Base-by-base conservation (phyloP, 1,140 invertebrate species). In the Aphidius ervi region DNA sequence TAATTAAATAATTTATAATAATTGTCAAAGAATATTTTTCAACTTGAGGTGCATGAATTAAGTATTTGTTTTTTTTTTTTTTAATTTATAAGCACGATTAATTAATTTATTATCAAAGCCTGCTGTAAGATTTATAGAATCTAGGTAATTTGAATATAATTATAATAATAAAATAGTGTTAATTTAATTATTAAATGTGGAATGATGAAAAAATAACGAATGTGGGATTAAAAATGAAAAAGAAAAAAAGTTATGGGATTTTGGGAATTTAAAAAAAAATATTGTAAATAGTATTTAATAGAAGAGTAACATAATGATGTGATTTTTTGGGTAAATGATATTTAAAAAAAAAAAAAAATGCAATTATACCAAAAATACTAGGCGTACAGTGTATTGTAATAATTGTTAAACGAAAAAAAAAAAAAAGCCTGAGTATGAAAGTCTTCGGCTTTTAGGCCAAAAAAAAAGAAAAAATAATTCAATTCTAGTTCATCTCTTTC, bases 351-450 rank as follows among this genome's bases (percentile, higher is more conserved):
- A 46, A 47, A 60, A 60, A 46, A 57, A 59, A 70, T 65, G 65
- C 67, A 67, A 70, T 65, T 69, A 66, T 69, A 70, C 69, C 69
- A 70, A 70, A 70, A 67, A 64, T 31, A 31, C 23, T 31, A 31
- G 23, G 23, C 23, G 4, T 31, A 31, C 23, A 31, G 23, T 31
- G 23, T 31, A 31, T 31, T 10, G 23, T 20, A 48, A 16, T 16
- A 16, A 48, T 46, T 46, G 45, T 46, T 48, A 48, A 48, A 16
- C 1, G 16, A 16, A 48, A 48, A 31, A 31, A 31, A 31, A 31
- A 31, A 58, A 61, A 50, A 50, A 16, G 52, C 60, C 57, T 47
- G 45, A 65, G 54, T 39, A 37, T 47, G 16, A 43, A n/a, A 43
- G 31, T 31, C 23, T 31, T 31, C 23, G 23, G 23, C 23, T 31